These are phyloP conservation scores for Taxidea taxus DNA, from an alignment of 2,113 vertebrate species.

Conservation along the genomic window DNA sequence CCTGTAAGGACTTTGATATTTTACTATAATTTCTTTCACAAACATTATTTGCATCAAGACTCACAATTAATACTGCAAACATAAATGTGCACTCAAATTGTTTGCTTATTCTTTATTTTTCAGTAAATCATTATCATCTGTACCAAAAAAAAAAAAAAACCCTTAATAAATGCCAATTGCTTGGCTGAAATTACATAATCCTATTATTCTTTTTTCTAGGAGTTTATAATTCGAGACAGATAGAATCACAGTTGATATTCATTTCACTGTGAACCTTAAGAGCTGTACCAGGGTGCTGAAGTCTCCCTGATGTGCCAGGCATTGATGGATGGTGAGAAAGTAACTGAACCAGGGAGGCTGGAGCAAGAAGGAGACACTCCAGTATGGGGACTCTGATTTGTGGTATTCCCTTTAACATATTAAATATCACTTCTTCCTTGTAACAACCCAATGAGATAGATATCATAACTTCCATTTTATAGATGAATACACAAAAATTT, in stretches of 20 bases:
- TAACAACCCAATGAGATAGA: neutral
- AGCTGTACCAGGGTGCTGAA: neutral
- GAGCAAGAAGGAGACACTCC: neutral
- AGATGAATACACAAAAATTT: neutral
- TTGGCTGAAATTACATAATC: neutral
- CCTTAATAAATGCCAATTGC: slow-evolving; percentile 30
- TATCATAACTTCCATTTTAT: neutral
- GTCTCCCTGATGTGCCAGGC: neutral
- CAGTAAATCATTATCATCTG: slow-evolving; percentile 24
- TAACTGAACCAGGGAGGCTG: neutral
- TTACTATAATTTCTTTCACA: neutral
- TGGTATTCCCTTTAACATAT: neutral
- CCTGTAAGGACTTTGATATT: neutral
- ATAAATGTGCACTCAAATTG: neutral
- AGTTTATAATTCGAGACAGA: slow-evolving; percentile 33
- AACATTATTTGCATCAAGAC: neutral
- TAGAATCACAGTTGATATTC: slow-evolving; percentile 3
- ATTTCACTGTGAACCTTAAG: neutral
- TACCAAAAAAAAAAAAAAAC: slow-evolving; percentile 1
- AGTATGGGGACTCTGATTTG: neutral
- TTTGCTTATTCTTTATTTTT: slow-evolving; percentile 10
- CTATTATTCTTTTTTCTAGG: neutral
- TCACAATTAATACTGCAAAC: neutral
- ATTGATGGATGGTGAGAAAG: neutral
- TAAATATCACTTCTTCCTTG: neutral